Conservation (phyloP, 2,113 vertebrate species). For the Pipra filicauda region DNA sequence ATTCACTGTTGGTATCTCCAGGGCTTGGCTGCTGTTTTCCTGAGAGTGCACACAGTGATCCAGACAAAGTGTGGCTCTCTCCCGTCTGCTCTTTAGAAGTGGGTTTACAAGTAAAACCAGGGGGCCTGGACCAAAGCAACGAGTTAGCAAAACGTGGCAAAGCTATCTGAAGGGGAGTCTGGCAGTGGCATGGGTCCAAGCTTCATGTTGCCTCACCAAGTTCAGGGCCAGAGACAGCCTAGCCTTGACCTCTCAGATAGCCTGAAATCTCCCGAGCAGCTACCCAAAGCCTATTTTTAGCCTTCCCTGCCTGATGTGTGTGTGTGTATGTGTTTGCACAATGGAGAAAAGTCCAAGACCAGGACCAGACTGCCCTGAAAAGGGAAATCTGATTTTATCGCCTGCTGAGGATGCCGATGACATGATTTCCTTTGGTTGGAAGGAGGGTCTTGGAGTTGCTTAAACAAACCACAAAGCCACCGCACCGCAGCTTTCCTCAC, state of each 20-base stretch:
- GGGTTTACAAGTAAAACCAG: neutral
- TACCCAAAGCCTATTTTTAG: conserved; percentile 55
- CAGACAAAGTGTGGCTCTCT: neutral
- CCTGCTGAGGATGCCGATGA: conserved; percentile 30
- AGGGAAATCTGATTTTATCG: conserved; percentile 67
- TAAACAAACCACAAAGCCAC: neutral
- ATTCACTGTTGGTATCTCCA: neutral
- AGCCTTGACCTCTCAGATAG: conserved; percentile 25
- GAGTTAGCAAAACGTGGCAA: neutral
- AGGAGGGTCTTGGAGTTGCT: conserved; percentile 31
- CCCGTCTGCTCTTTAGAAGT: neutral
- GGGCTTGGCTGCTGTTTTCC: neutral
- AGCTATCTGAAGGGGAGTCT: neutral
- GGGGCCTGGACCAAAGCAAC: neutral
- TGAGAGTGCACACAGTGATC: fast-evolving
- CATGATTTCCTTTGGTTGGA: conserved; percentile 48
- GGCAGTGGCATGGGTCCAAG: neutral
- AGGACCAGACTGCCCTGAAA: conserved; percentile 21
- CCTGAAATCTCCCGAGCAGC: conserved; percentile 32
- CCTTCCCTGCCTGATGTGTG: neutral
- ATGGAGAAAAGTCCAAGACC: conserved; percentile 36
- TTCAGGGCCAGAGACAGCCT: conserved; percentile 16
- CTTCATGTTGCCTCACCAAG: neutral
- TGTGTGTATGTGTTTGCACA: conserved; percentile 25
- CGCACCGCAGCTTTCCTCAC: neutral